Evolutionary conservation across 2,888 invertebrate genomes (phyloP).

Genomic region (Gymnocheta viridis): DNA sequence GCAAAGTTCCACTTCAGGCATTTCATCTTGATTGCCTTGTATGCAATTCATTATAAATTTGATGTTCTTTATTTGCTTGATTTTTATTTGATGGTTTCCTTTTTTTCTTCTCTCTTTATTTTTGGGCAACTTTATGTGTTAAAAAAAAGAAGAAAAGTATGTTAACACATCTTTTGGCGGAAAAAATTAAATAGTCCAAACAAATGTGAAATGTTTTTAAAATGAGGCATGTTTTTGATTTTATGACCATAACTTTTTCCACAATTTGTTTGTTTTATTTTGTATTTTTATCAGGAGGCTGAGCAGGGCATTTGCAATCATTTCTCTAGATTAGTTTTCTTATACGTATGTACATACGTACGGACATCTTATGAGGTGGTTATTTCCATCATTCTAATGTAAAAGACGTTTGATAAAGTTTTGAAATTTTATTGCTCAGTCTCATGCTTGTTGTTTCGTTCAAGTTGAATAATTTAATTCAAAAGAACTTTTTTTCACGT

Average conservation of each 20-base stretch:
- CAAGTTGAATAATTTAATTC: slow-evolving; percentile 48
- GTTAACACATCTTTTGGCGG: slow-evolving; percentile 60
- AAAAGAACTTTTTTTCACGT: slow-evolving; percentile 29
- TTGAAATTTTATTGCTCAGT: slow-evolving; percentile 60
- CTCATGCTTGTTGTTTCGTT: slow-evolving; percentile 29
- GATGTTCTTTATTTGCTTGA: slow-evolving; percentile 73
- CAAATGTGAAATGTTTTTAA: slow-evolving; percentile 36
- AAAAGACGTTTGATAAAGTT: slow-evolving; percentile 54
- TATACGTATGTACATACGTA: slow-evolving; percentile 4
- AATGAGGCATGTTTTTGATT: slow-evolving; percentile 69
- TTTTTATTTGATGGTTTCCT: slow-evolving; percentile 30
- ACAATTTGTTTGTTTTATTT: neutral
- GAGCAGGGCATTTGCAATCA: slow-evolving; percentile 2
- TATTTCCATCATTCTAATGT: slow-evolving; percentile 41
- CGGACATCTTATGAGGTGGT: slow-evolving; percentile 59
- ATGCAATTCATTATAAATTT: slow-evolving; percentile 79
- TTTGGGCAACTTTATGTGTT: slow-evolving; percentile 72
- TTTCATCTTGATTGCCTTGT: slow-evolving; percentile 54
- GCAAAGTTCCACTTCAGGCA: slow-evolving; percentile 68
- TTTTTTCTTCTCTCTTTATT: slow-evolving; percentile 69
- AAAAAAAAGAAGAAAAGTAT: slow-evolving; percentile 62
- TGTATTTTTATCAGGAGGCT: neutral
- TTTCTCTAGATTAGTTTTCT: slow-evolving; percentile 48
- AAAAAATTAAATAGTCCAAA: neutral
- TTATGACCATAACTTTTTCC: slow-evolving; percentile 69